Conservation (phyloP, 2,888 invertebrate genomes). For the Brachylomia viminalis region DNA sequence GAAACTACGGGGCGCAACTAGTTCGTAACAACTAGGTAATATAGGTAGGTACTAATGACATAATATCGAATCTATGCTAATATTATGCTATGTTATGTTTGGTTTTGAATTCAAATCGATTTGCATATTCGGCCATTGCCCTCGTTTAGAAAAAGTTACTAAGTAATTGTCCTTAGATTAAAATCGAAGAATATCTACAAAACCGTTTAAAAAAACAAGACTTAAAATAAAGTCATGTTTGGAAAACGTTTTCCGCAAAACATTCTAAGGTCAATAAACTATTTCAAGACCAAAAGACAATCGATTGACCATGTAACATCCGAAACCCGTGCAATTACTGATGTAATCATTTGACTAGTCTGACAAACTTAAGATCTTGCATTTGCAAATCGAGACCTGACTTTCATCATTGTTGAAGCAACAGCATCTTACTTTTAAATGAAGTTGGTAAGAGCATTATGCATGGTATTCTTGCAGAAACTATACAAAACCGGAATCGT, state of each 20-base stretch:
- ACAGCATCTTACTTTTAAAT: constrained; percentile 56
- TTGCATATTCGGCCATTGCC: constrained; percentile 5
- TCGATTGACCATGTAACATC: constrained; percentile 37
- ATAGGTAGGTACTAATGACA: not conserved
- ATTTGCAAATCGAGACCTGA: constrained; percentile 34
- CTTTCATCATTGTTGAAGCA: constrained; percentile 53
- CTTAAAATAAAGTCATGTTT: not conserved
- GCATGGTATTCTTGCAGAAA: constrained; percentile 47
- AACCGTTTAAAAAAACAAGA: not conserved
- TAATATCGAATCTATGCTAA: constrained; percentile 2
- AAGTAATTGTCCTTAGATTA: not conserved
- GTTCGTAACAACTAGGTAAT: not conserved
- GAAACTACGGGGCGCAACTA: too few relatives aligned
- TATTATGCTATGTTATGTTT: not conserved
- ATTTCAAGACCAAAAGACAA: constrained; percentile 42
- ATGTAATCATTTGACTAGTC: constrained; percentile 40
- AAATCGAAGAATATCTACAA: not conserved
- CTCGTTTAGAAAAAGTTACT: not conserved
- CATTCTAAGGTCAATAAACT: not conserved
- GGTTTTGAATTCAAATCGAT: not conserved
- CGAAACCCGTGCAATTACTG: constrained; percentile 31
- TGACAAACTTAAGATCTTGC: constrained; percentile 15
- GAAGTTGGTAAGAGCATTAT: constrained; percentile 34
- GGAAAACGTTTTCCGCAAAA: not conserved
- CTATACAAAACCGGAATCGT: constrained; percentile 35